Evolutionary conservation across 2,113 vertebrate species (phyloP).

Genomic region (Hippolais icterina): DNA sequence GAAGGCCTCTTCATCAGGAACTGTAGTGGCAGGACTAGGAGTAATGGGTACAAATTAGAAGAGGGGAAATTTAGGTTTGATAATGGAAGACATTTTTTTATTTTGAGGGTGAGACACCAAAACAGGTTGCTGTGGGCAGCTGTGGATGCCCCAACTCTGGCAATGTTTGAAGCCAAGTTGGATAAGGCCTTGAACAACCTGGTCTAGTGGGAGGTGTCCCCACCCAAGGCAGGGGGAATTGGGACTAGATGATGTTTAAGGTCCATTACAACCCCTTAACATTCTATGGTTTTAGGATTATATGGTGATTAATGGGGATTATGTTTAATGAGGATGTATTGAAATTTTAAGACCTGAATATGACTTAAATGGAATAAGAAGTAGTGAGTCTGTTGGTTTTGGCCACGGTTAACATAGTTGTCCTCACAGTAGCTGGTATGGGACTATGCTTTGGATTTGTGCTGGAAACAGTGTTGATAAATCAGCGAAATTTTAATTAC

Average conservation of each 20-base stretch:
- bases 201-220: not conserved
- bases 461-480: not conserved
- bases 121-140: not conserved
- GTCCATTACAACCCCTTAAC: not conserved
- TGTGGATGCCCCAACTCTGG: not conserved
- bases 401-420: not conserved
- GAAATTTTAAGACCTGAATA: not conserved
- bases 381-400: not conserved
- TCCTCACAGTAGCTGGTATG: not conserved
- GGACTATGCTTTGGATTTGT: not conserved
- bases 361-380: not conserved
- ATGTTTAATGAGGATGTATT: not conserved
- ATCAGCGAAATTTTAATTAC: not conserved
- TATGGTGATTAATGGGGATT: not conserved
- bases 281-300: not conserved
- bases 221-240: not conserved
- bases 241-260: not conserved
- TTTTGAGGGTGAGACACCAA: not conserved
- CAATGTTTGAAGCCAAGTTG: fast-evolving
- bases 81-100: not conserved
- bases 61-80: not conserved
- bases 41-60: not conserved
- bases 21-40: not conserved
- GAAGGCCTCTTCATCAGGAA: not conserved
- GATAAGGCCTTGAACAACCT: not conserved